phyloP scores from a whole-genome alignment of 2,113 vertebrate genomes.

The Heliornis fulica region DNA sequence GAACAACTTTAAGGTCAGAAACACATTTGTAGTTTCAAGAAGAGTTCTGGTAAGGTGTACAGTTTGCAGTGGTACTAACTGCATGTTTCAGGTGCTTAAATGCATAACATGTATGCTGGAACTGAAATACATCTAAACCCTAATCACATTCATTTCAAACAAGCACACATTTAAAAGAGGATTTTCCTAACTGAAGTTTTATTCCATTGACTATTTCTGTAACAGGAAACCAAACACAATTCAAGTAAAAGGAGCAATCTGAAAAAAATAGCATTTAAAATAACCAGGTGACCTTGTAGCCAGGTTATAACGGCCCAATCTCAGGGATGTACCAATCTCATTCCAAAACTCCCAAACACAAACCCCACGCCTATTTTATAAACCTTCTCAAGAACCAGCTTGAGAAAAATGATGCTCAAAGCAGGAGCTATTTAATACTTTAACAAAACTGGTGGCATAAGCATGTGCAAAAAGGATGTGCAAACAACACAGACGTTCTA shows the following conservation, averaged over 20 bases:
- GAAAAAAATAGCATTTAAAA: not conserved
- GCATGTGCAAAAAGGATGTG: accelerated
- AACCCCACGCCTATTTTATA: not conserved
- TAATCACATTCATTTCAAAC: not conserved
- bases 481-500: not conserved
- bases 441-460: not conserved
- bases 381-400: not conserved
- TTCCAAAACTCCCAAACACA: not conserved
- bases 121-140: not conserved
- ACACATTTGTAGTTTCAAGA: not conserved
- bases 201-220: not conserved
- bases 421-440: not conserved
- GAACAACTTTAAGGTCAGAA: not conserved
- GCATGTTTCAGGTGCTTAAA: not conserved
- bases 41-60: not conserved
- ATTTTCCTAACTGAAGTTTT: not conserved
- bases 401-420: not conserved
- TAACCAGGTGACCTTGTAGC: not conserved
- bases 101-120: not conserved
- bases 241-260: not conserved
- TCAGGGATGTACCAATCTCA: not conserved
- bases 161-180: not conserved
- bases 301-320: not conserved
- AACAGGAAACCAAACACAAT: not conserved
- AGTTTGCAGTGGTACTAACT: not conserved